Evolutionary conservation across 2,888 invertebrate species (phyloP), one percentile per base, ranked within the genome.

Genomic region (Parthenolecanium corni): DNA sequence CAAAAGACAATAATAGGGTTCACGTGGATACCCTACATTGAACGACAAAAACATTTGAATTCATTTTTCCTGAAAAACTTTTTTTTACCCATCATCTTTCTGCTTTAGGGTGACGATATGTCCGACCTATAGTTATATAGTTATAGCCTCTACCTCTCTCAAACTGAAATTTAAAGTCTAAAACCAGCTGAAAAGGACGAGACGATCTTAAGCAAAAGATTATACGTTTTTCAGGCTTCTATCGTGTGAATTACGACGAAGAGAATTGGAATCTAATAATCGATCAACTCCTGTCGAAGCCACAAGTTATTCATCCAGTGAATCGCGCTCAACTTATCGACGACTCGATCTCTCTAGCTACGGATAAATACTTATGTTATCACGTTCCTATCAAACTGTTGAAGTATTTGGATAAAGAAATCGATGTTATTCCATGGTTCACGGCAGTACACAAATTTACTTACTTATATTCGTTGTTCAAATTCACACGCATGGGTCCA

Each of bases 281-380:
- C 5, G 73, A 77, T 18, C 81, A 86, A 57, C 73, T 90, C 9
- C 79, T 80, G 66, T 75, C 77, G 36, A 77, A 79, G 0, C 82
- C n/a, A 71, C 74, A 23, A 79, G 80, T 11, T 2, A 66, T 66
- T 31, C 65, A 66, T 12, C 52, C 52, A 49, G 72, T 82, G 14
- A 87, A 87, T 72, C 78, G 84, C 68, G 89, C 87, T 3, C 88
- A 90, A 74, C 77, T 88, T 62, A 79, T 93, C 14, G 86, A 92
- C 69, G 93, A 94, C 72, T 78, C 84, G 1, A 77, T 86, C 68
- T 82, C 83, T 73, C 77, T 86, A 64, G 88, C 86, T n/a, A 65
- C 84, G 52, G 79, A 82, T 14, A 80, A 80, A 2, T 68, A 78
- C 18, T 74, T 85, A 65, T 69, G 72, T 1, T 86, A 87, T 70